These are phyloP conservation scores for Atrichornis clamosus DNA, from an alignment of 2,113 vertebrate genomes.

Conservation along the genomic window DNA sequence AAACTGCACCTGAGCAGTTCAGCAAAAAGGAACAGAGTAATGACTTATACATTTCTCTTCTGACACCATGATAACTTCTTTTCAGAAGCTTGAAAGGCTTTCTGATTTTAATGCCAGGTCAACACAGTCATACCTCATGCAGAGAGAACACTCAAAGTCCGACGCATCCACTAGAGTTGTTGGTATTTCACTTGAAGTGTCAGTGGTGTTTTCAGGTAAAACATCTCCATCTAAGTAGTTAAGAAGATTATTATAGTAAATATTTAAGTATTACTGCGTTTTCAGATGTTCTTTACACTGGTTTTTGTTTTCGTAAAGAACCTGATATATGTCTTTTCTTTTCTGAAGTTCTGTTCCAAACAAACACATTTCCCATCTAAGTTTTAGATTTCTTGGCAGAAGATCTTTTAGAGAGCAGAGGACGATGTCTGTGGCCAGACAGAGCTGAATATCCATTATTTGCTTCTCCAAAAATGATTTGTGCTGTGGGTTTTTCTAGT, in stretches of 20 bases:
- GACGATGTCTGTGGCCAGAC: neutral
- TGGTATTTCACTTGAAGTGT: constrained; percentile 62
- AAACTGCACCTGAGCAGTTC: neutral
- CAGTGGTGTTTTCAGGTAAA: neutral
- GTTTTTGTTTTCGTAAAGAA: neutral
- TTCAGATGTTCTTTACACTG: neutral
- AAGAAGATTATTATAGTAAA: neutral
- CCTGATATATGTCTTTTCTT: neutral
- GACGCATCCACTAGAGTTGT: constrained; percentile 79
- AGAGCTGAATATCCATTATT: neutral
- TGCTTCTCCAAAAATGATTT: neutral
- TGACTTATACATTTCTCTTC: neutral
- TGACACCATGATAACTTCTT: neutral
- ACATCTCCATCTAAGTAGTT: constrained; percentile 67
- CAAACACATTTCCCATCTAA: neutral
- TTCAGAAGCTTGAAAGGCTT: neutral
- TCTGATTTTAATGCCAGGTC: neutral
- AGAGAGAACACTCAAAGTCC: constrained; percentile 92
- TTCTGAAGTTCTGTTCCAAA: neutral
- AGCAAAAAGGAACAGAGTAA: neutral
- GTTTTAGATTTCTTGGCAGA: neutral
- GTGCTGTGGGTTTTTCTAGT: neutral
- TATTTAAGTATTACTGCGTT: neutral
- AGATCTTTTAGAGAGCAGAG: neutral
- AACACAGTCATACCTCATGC: constrained; percentile 83